Evolutionary conservation across 2,113 vertebrate genomes (phyloP).

Genomic region (Speoplatyrhinus poulsoni): DNA sequence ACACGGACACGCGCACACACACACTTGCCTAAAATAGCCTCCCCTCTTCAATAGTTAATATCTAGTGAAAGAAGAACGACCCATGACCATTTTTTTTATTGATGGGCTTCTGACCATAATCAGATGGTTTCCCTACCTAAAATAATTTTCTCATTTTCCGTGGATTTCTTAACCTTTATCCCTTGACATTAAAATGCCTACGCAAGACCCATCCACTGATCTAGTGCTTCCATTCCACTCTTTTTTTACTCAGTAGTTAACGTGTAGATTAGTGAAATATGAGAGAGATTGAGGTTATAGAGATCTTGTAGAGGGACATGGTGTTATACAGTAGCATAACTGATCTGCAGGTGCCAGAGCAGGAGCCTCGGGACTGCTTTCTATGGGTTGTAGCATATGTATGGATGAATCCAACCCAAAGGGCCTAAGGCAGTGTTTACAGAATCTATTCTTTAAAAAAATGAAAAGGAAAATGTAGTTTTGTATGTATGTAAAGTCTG

Average conservation of each 20-base stretch:
- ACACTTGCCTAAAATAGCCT: conserved; percentile 34
- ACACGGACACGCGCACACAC: conserved; percentile 35
- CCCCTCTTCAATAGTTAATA: conserved; percentile 24
- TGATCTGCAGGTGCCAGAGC: conserved; percentile 43
- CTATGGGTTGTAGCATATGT: conserved; percentile 48
- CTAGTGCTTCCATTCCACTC: conserved; percentile 69
- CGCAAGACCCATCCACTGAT: conserved; percentile 29
- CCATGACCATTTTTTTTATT: conserved; percentile 3
- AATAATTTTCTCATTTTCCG: conserved; percentile 31
- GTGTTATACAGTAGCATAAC: conserved; percentile 17
- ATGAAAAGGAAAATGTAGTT: conserved; percentile 62
- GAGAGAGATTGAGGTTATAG: neutral
- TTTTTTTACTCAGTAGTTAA: conserved; percentile 48
- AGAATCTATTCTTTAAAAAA: conserved; percentile 63
- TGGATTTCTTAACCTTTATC: too few species aligned
- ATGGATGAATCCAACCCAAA: conserved; percentile 43
- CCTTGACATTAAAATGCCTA: conserved; percentile 8
- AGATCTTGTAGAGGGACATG: conserved; percentile 3
- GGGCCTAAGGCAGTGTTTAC: conserved; percentile 74
- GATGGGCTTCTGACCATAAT: conserved; percentile 1
- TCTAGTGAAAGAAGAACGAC: conserved; percentile 27
- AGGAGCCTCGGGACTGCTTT: conserved; percentile 51
- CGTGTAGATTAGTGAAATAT: conserved; percentile 30
- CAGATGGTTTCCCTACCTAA: conserved; percentile 3
- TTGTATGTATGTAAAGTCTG: conserved; percentile 77